Conservation (phyloP, 2,113 vertebrate species). For the Tenrec ecaudatus region DNA sequence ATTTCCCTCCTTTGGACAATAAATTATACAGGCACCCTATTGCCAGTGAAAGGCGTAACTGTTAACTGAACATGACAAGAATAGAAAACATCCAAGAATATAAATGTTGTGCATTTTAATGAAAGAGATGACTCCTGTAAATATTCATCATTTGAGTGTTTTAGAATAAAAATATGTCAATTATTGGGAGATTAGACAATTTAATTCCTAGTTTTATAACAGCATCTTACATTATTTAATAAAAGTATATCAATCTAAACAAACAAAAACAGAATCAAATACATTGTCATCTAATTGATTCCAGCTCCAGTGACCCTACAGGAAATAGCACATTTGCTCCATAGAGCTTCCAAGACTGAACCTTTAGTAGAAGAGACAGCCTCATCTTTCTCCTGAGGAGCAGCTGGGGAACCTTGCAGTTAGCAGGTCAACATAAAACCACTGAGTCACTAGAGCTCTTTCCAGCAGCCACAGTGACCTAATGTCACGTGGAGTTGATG, state of each 20-base stretch:
- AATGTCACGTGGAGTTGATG: not conserved
- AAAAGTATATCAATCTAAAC: not conserved
- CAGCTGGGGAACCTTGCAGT: too few relatives aligned
- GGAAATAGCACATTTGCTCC: too few relatives aligned
- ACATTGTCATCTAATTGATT: too few relatives aligned
- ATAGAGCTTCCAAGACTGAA: too few relatives aligned
- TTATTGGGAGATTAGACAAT: not conserved
- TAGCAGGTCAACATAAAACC: too few relatives aligned
- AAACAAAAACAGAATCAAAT: not conserved
- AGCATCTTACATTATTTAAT: not conserved
- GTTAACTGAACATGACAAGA: not conserved
- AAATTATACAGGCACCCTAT: not conserved
- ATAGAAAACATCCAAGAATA: slow-evolving; percentile 1
- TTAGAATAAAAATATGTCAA: not conserved
- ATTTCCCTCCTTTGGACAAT: not conserved
- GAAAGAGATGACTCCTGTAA: not conserved
- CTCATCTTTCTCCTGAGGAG: too few relatives aligned
- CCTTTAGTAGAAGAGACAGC: too few relatives aligned
- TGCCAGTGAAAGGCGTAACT: not conserved
- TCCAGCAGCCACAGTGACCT: too few relatives aligned
- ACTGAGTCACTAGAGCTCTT: too few relatives aligned
- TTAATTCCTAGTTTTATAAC: not conserved
- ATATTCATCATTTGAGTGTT: not conserved
- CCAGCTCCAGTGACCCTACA: too few relatives aligned
- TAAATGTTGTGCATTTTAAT: not conserved